phyloP scores from a whole-genome alignment of 2,797 vertebrate species.

The Sebastes baramenuke region DNA sequence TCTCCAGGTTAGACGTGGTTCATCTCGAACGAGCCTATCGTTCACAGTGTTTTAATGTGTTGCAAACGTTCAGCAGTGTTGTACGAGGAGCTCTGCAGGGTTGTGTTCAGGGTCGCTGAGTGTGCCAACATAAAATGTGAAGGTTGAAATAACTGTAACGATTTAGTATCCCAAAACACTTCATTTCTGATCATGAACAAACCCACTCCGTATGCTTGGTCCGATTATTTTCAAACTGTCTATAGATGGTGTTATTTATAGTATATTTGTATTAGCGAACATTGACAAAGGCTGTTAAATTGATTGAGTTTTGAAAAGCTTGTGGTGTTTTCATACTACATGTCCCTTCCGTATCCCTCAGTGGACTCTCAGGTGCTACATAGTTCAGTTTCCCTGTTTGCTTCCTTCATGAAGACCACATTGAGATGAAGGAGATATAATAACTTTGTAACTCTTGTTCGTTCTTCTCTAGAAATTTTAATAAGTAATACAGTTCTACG shows the following conservation, averaged over 20 bases:
- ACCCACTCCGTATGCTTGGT: neutral
- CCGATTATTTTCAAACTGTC: neutral
- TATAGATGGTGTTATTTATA: constrained; percentile 19
- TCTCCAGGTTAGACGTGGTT: too few species aligned
- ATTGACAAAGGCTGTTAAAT: neutral
- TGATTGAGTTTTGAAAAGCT: constrained; percentile 17
- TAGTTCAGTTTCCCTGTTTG: neutral
- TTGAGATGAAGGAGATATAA: neutral
- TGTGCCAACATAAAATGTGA: constrained; percentile 32
- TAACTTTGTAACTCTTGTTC: neutral
- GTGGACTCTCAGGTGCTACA: constrained; percentile 18
- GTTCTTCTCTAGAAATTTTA: neutral
- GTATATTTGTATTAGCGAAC: constrained; percentile 12
- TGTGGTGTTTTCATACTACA: constrained; percentile 10
- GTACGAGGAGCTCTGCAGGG: neutral
- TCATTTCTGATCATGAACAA: neutral
- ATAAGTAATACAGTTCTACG: neutral
- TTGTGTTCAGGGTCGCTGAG: constrained; percentile 11
- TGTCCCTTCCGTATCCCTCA: neutral
- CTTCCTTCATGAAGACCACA: neutral
- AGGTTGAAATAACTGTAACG: neutral
- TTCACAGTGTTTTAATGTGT: neutral
- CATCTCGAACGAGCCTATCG: too few species aligned
- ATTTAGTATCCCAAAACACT: neutral
- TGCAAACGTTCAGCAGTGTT: neutral